Evolutionary conservation across 2,113 vertebrate species (phyloP), one percentile per base, ranked within the genome.

Genomic region (Esox niger): DNA sequence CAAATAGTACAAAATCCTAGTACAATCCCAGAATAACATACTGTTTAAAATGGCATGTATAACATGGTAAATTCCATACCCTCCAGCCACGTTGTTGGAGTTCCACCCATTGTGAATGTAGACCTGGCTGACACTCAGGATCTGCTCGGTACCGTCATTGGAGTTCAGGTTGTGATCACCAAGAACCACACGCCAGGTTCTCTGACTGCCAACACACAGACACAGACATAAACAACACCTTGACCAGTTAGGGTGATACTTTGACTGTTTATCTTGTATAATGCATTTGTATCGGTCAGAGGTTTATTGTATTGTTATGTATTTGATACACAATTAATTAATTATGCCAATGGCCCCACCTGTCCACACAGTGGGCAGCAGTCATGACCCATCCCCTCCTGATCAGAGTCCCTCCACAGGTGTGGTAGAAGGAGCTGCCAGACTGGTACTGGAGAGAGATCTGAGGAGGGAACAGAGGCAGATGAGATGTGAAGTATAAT

Each of bases 351-450:
- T 26, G 23, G 54, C 27, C 8, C 9, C 20, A 90, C 88, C 78
- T 87, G 83, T 87, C 88, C 74, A 89, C 87, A 11, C 95, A 96
- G 73, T 95, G 95, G 82, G 95, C 95, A 2, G 94, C 95, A 0
- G 94, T 96, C 93, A 95, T 79, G 29, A 95, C 95, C 92, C 95
- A 95, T 81, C 90, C 87, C 3, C 1, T 80, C 20, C 0, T 63
- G 66, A 95, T 83, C 84, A 97, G 91, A 70, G 91, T 93, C 61
- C 95, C 95, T 4, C 95, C 94, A 7, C 95, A 96, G 8, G 91
- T 95, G 86, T 96, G 95, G 69, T 87, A 21, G 89, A 85, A 95
- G 4, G 2, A 23, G 49, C 80, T 74, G 0, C 72, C 5, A 0
- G 89, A 90, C 54, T 6, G 57, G 75, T 87, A 94, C 85, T 96